A percentile compares a stretch with the other conserved stretches of the same genome.
phyloP scores from a whole-genome alignment of 2,888 invertebrate genomes.

The Acronicta aceris region DNA sequence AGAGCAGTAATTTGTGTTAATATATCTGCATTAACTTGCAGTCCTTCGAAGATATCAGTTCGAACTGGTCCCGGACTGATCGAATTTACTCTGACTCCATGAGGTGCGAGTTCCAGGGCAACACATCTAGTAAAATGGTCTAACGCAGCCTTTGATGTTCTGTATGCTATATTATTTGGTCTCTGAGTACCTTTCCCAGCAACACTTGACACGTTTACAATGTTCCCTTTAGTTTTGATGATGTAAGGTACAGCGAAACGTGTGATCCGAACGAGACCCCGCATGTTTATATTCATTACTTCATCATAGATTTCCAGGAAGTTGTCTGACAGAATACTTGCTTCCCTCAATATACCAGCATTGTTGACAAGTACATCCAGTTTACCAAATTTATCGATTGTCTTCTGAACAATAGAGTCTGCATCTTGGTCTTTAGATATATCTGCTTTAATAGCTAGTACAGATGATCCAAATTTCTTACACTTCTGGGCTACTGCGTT shows the following conservation, averaged over 20 bases:
- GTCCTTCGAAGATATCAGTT: conserved; percentile 83
- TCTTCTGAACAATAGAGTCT: conserved; percentile 55
- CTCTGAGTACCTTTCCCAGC: conserved; percentile 80
- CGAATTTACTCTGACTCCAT: conserved; percentile 91
- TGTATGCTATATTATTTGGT: conserved; percentile 85
- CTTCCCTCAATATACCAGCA: conserved; percentile 35
- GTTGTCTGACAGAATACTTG: conserved; percentile 34
- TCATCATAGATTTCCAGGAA: conserved; percentile 55
- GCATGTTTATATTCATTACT: conserved; percentile 57
- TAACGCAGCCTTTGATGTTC: conserved; percentile 63
- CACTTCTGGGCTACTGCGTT: conserved; percentile 58
- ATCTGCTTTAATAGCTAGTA: conserved; percentile 60
- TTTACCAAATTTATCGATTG: conserved; percentile 61
- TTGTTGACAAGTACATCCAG: conserved; percentile 62
- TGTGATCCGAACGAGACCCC: conserved; percentile 54
- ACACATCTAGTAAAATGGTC: conserved; percentile 61
- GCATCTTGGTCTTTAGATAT: conserved; percentile 59
- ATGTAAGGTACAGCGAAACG: conserved; percentile 56
- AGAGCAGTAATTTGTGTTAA: conserved; percentile 25
- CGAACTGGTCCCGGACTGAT: conserved; percentile 60
- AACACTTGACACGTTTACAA: conserved; percentile 63
- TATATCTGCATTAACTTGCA: background rate
- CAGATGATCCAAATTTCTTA: conserved; percentile 41
- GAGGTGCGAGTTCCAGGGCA: conserved; percentile 91
- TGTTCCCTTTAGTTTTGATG: conserved; percentile 61